Evolutionary conservation across 2,113 vertebrate genomes (phyloP).

Genomic region (Proteles cristata): DNA sequence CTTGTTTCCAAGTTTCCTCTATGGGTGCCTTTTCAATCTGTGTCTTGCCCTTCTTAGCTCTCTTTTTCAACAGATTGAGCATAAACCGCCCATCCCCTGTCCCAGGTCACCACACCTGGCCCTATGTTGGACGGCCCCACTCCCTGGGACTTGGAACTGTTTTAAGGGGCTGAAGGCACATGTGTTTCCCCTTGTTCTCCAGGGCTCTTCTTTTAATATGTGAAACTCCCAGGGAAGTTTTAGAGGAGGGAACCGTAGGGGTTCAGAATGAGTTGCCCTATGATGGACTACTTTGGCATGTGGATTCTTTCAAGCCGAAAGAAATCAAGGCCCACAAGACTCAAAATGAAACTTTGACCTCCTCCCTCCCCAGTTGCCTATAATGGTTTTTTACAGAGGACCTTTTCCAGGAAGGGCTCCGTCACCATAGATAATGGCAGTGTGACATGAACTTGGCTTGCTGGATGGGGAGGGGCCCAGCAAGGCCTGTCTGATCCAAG

Average conservation of each 20-base stretch:
- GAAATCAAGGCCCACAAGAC: background rate
- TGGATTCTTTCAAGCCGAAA: background rate
- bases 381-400: background rate
- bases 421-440: background rate
- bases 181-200: background rate
- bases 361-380: background rate
- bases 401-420: background rate
- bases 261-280: background rate
- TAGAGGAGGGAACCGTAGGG: background rate
- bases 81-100: background rate
- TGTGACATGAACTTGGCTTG: background rate
- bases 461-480: background rate
- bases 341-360: background rate
- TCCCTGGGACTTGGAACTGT: background rate
- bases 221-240: background rate
- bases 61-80: background rate
- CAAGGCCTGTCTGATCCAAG: background rate
- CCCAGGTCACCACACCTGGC: background rate
- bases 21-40: background rate
- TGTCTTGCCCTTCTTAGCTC: background rate
- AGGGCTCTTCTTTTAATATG: background rate
- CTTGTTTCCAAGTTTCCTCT: background rate
- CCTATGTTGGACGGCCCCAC: background rate
- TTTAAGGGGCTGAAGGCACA: background rate
- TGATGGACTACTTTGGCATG: background rate